A percentile compares a stretch with the other conserved stretches of the same genome.
These are phyloP conservation scores for Luehdorfia chinensis DNA, from an alignment of 1,140 invertebrate genomes.

Conservation along the genomic window DNA sequence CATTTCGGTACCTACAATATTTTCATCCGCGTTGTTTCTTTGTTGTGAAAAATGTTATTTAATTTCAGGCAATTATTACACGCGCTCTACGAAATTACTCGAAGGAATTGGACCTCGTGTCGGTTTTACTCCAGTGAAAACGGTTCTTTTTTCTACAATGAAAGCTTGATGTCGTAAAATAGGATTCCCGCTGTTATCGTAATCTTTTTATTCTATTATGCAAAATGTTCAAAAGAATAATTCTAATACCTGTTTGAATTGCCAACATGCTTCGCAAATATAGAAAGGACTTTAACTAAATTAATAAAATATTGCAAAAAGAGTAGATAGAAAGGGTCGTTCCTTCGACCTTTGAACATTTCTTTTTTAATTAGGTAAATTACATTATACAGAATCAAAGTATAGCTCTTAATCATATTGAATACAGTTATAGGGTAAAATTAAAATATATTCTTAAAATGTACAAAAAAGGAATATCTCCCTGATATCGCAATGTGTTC, in stretches of 20 bases:
- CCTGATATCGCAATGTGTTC: too few relatives aligned
- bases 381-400: too few relatives aligned
- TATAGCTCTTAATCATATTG: too few relatives aligned
- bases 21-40: constrained; percentile 62
- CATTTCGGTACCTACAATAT: constrained; percentile 49
- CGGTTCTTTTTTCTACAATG: constrained; percentile 60
- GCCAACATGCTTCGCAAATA: too few relatives aligned
- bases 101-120: constrained; percentile 63
- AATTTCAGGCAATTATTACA: constrained; percentile 75
- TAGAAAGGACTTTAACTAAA: too few relatives aligned
- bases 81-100: constrained; percentile 70
- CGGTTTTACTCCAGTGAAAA: constrained; percentile 55
- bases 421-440: too few relatives aligned
- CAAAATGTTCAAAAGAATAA: constrained; percentile 38
- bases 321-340: too few relatives aligned
- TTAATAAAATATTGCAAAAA: too few relatives aligned
- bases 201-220: constrained; percentile 63
- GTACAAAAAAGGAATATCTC: too few relatives aligned
- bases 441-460: too few relatives aligned
- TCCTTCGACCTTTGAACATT: too few relatives aligned
- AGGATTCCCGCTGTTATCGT: constrained; percentile 63
- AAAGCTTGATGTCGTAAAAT: constrained; percentile 65
- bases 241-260: constrained; percentile 23
- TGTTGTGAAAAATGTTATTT: constrained; percentile 75
- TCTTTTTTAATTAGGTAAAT: too few relatives aligned